Conservation (phyloP, 2,888 invertebrate genomes). For the Archips crataeganus region DNA sequence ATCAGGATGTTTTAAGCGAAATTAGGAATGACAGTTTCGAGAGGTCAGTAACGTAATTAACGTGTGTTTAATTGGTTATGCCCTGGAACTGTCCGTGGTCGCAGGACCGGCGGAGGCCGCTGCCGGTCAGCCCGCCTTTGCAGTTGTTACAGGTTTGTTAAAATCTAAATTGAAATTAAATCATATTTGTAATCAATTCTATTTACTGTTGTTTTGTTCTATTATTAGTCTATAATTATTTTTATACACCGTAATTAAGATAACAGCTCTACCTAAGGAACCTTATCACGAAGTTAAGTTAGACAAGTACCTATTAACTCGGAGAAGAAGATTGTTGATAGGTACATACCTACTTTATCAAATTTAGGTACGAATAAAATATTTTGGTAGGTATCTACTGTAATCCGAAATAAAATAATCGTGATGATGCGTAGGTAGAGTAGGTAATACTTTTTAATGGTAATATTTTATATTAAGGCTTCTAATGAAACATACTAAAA, state of each 20-base stretch:
- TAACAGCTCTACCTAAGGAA: too few relatives aligned
- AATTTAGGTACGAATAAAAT: too few relatives aligned
- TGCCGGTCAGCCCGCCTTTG: slow-evolving; percentile 68
- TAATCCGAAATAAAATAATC: too few relatives aligned
- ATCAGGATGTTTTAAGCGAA: slow-evolving; percentile 18
- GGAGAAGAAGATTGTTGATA: too few relatives aligned
- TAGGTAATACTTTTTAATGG: not conserved
- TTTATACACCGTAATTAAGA: too few relatives aligned
- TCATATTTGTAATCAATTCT: not conserved
- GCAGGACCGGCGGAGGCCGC: slow-evolving; percentile 67
- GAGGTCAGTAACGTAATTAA: slow-evolving; percentile 51
- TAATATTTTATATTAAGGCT: not conserved
- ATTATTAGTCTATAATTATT: not conserved
- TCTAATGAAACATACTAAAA: too few relatives aligned
- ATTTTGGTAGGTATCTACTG: too few relatives aligned
- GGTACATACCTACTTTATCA: too few relatives aligned
- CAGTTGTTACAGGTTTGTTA: slow-evolving; percentile 73
- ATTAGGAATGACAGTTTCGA: slow-evolving; percentile 47
- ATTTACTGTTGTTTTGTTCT: not conserved
- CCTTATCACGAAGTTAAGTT: too few relatives aligned
- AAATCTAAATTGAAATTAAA: not conserved
- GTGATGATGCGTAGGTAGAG: too few relatives aligned
- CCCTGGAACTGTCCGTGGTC: slow-evolving; percentile 83
- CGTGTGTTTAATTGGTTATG: slow-evolving; percentile 58
- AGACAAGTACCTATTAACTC: too few relatives aligned